phyloP scores from a whole-genome alignment of 2,797 vertebrate genomes.

The Argentina silus region DNA sequence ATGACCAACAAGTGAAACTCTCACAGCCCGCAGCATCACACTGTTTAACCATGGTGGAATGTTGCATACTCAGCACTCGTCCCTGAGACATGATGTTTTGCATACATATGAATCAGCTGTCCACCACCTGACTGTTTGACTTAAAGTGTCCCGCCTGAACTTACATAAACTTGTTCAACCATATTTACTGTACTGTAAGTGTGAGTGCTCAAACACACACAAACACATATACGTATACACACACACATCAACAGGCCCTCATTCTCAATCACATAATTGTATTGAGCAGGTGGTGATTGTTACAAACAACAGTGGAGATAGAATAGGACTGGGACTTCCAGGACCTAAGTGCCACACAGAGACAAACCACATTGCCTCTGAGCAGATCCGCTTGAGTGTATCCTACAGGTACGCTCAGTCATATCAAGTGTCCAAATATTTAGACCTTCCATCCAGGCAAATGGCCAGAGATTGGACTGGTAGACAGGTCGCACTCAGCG shows the following conservation, averaged over 20 bases:
- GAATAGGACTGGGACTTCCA: slow-evolving; percentile 40
- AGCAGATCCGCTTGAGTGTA: slow-evolving; percentile 67
- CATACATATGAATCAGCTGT: no score
- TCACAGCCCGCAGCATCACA: no score
- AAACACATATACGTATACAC: neutral
- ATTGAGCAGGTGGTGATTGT: slow-evolving; percentile 12
- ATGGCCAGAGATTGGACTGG: slow-evolving; percentile 66
- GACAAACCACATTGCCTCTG: slow-evolving; percentile 66
- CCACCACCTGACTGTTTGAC: no score
- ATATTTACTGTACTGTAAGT: no score
- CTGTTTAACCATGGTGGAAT: no score
- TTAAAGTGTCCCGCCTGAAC: no score
- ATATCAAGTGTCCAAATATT: slow-evolving; percentile 82
- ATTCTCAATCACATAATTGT: neutral
- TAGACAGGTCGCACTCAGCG: slow-evolving; percentile 47
- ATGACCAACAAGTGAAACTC: no score
- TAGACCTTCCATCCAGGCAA: slow-evolving; percentile 67
- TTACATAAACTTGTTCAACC: no score
- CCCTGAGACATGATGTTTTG: no score
- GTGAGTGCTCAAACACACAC: neutral
- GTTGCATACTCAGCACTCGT: no score
- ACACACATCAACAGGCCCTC: slow-evolving; percentile 7
- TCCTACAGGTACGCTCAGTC: slow-evolving; percentile 73
- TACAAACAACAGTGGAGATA: slow-evolving; percentile 44
- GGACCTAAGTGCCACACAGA: slow-evolving; percentile 60